These are phyloP conservation scores for Drosophila funebris DNA, from an alignment of 1,140 invertebrate species.

Conservation along the genomic window DNA sequence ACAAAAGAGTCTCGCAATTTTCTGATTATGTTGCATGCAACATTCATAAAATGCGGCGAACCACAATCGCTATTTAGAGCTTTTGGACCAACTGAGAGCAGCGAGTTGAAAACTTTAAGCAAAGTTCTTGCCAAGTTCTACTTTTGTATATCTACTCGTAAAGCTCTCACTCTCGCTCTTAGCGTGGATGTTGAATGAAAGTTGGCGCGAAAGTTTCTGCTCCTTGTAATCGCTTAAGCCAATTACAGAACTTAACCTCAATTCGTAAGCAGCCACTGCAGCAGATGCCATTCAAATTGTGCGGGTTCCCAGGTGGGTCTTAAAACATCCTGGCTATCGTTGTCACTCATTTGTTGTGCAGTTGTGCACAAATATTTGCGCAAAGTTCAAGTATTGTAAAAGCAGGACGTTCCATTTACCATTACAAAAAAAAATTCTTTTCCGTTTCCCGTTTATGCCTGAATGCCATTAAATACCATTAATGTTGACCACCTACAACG, in stretches of 20 bases:
- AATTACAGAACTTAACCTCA: constrained; percentile 78
- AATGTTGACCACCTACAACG: constrained; percentile 33
- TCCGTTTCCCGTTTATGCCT: constrained; percentile 52
- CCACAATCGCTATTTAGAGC: background rate
- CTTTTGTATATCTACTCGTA: background rate
- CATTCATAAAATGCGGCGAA: background rate
- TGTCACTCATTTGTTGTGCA: constrained; percentile 62
- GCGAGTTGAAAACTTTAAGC: background rate
- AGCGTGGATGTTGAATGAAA: constrained; percentile 8
- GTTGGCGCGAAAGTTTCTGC: constrained; percentile 51
- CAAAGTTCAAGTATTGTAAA: constrained; percentile 25
- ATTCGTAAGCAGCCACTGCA: constrained; percentile 41
- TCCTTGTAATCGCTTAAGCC: constrained; percentile 75
- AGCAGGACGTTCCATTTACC: constrained; percentile 3
- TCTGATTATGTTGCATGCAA: background rate
- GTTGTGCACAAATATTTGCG: constrained; percentile 45
- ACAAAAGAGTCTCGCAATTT: constrained; percentile 6
- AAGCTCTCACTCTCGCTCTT: background rate
- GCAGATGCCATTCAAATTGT: constrained; percentile 29
- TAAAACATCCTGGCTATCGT: background rate
- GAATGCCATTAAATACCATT: constrained; percentile 58
- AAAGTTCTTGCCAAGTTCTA: constrained; percentile 1
- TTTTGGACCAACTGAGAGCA: background rate
- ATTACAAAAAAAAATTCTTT: constrained; percentile 11
- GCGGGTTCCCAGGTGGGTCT: background rate